Base-by-base conservation (phyloP, 2,113 vertebrate species). In the Clinocottus analis region DNA sequence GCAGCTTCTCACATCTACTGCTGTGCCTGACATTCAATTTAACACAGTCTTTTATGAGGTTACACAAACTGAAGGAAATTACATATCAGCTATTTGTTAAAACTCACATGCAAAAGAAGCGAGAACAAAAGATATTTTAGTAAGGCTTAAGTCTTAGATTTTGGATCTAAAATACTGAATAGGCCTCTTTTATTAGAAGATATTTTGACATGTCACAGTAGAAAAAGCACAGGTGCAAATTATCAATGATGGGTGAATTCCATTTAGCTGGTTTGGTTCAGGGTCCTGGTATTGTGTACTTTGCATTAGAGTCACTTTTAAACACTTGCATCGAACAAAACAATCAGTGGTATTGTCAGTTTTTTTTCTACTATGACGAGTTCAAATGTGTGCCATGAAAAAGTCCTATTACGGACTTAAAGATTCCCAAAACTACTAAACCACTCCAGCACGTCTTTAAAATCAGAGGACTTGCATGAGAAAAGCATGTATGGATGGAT, bases 1-100 rank as follows among this genome's bases (percentile, higher is more conserved):
- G 1, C 23, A 70, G 41, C 25, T 45, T n/a, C 41, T 66, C 47
- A 61, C 33, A 77, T 60, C 59, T 75, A 68, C 55, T 72, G 56
- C 66, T 58, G 45, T 29, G 21, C 27, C 13, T 33, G 39, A 45
- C 60, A 45, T 21, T 69, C 49, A 47, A 33, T 2, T 56, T n/a
- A 21, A 63, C 23, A 21, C 56, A 68, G 27, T 2, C 5, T 33
- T 17, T 68, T 56, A 72, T 66, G 62, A 49, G 29, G 17, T n/a
- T 60, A 29, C 21, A 25, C 55, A 76, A 49, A 41, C 23, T n/a
- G 6, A n/a, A 67, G 16, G 1, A 51, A 74, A 75, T 43, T 14
- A 67, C 25, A 17, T 19, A 14, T 25, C 3, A 25, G n/a, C 49
- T 37, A 5, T 16, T 29, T 16, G 58, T 35, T 47, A 56, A 61